Conservation (phyloP, 1,140 invertebrate genomes). For the Sycophaga agraensis region DNA sequence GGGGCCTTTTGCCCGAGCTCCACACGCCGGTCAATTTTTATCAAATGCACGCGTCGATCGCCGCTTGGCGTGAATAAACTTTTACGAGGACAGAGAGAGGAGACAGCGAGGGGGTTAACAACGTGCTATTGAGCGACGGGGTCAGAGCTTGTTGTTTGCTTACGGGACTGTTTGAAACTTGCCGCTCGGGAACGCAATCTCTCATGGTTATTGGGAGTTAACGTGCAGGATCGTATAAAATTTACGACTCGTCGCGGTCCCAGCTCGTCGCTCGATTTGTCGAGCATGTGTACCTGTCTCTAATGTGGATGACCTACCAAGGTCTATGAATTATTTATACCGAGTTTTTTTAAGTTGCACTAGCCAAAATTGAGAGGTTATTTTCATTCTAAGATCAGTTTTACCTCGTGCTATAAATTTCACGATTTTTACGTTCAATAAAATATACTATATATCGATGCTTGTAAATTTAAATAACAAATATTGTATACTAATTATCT, state of each 20-base stretch:
- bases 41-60: constrained; percentile 13
- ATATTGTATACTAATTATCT: too few relatives aligned
- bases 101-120: constrained; percentile 21
- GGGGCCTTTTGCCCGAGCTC: constrained; percentile 27
- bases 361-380: background rate
- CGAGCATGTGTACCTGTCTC: constrained; percentile 9
- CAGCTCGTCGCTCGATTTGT: constrained; percentile 22
- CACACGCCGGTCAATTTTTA: constrained; percentile 37
- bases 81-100: constrained; percentile 15
- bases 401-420: too few relatives aligned
- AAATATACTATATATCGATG: too few relatives aligned
- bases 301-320: constrained; percentile 7
- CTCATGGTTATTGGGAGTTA: too few relatives aligned
- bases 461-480: too few relatives aligned
- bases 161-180: too few relatives aligned
- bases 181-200: too few relatives aligned
- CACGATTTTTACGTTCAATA: constrained; percentile 1
- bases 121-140: constrained; percentile 7
- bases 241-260: constrained; percentile 28
- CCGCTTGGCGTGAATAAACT: constrained; percentile 20
- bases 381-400: constrained; percentile 12
- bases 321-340: constrained; percentile 29
- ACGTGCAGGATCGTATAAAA: constrained; percentile 25
- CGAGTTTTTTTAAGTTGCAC: constrained; percentile 13
- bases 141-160: background rate